Conservation (phyloP, 2,888 invertebrate genomes). For the Dynastes grantii region DNA sequence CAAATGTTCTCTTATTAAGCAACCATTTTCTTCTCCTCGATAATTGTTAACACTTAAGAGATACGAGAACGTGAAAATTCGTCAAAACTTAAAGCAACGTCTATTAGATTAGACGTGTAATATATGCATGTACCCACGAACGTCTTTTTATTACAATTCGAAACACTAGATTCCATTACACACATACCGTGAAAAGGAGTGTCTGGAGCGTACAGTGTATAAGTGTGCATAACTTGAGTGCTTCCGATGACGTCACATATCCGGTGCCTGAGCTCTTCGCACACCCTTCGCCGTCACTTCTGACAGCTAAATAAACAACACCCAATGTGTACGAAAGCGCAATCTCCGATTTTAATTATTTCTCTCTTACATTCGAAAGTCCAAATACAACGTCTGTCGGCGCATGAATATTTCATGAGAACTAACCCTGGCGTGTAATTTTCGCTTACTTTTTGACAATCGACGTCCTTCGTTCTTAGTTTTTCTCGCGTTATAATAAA, state of each 20-base stretch:
- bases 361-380: constrained; percentile 29
- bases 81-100: too few species aligned
- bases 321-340: constrained; percentile 5
- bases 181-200: constrained; percentile 61
- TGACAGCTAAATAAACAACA: constrained; percentile 46
- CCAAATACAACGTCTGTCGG: constrained; percentile 16
- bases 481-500: constrained; percentile 31
- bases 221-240: constrained; percentile 61
- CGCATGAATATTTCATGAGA: constrained; percentile 45
- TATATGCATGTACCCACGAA: neutral
- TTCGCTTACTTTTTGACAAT: constrained; percentile 41
- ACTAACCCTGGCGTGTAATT: constrained; percentile 43
- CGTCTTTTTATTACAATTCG: constrained; percentile 24
- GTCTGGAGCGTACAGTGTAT: constrained; percentile 56
- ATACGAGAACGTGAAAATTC: too few species aligned
- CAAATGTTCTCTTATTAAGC: too few species aligned
- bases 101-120: too few species aligned
- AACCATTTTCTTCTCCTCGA: too few species aligned
- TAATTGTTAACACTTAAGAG: too few species aligned
- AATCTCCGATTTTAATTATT: constrained; percentile 43
- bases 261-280: constrained; percentile 56
- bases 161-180: constrained; percentile 56
- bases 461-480: constrained; percentile 17
- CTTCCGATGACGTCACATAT: constrained; percentile 62
- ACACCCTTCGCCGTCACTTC: constrained; percentile 23